Base-by-base conservation (phyloP, 2,113 vertebrate genomes). In the Cromileptes altivelis region DNA sequence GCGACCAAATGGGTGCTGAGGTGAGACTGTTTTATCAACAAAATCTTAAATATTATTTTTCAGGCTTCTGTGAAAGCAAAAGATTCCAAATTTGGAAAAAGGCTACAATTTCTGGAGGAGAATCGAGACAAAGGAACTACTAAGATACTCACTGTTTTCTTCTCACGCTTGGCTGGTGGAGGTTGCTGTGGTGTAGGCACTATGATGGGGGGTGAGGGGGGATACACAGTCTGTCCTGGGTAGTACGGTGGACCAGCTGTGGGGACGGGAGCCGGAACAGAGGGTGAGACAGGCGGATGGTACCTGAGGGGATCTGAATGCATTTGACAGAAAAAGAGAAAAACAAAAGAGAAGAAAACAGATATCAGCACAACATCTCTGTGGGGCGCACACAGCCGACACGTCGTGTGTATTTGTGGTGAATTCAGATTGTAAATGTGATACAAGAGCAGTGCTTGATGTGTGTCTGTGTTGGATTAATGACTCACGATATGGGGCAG, bases 131-230 rank as follows among this genome's bases (percentile, higher is more conserved):
- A n/a, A 23, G 15, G 14, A 76, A 90, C 75, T 82, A 37, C 84
- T 80, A 53, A 85, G 52, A 83, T 71, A 94, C 97, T 97, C 93
- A 99, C 98, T 93, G 98, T 97, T 90, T 99, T 99, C 87, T 99
- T 99, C 94, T 99, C 98, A 70, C 98, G 97, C 93, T 99, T 99
- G 87, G 96, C 92, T 88, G 95, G 95, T 87, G 94, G 96, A 94
- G 98, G 97, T 53, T 96, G 97, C 90, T 97, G 98, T 94, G 97
- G 97, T 25, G 98, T 97, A 97, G 98, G 97, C 97, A 99, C 97
- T 95, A 99, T 98, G 95, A 99, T 98, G 84, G 97, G 97, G 63
- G 98, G 95, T 69, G 98, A 98, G 88, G 97, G 96, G 62, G 94
- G 90, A 85, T 97, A 99, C 86, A 99, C 97, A 17, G 97, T 95